Evolutionary conservation across 2,113 vertebrate species (phyloP), one percentile per base, ranked within the genome.

Genomic region (Rhea pennata): DNA sequence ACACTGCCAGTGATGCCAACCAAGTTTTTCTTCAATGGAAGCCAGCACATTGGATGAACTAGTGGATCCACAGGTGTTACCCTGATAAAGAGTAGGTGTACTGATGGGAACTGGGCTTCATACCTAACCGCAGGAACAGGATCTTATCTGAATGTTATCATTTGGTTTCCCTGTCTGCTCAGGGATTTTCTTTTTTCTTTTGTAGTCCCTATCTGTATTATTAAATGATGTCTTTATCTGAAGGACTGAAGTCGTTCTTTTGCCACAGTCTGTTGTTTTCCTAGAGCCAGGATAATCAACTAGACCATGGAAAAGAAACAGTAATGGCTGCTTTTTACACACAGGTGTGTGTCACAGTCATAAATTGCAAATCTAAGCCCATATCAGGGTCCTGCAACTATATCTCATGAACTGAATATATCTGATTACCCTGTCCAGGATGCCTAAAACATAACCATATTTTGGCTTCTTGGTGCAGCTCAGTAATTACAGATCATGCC

Each of bases 1-100:
- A 36, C 2, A 2, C 27, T 33, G 1, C 1, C 24, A 58, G 33
- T 5, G 23, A 46, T 23, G 59, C 2, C 62, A 46, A 42, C 0
- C 2, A 53, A 24, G 23, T 50, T 33, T 66, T 88, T 80, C 16
- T 39, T 62, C 31, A 46, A 46, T 2, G 9, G 56, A 78, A 91
- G 54, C 7, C 7, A 58, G n/a, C 74, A 31, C 3, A 17, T 1
- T 2, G 6, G 4, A 15, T 69, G 62, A 81, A 10, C 3, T 20
- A 21, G 17, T 54, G 50, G 77, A 23, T 9, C 4, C 22, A 8
- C 17, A 66, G 5, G 5, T 77, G 22, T 62, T 8, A 33, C 29
- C 6, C 16, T 59, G 56, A 59, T 67, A 46, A 13, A 73, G 31
- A 3, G 56, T 19, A 19, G 29, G 29, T 33, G 56, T 59, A 31